These are phyloP conservation scores for Plumapathes pennacea DNA, from an alignment of 92 coral and sea anemone genomes.

Conservation along the genomic window DNA sequence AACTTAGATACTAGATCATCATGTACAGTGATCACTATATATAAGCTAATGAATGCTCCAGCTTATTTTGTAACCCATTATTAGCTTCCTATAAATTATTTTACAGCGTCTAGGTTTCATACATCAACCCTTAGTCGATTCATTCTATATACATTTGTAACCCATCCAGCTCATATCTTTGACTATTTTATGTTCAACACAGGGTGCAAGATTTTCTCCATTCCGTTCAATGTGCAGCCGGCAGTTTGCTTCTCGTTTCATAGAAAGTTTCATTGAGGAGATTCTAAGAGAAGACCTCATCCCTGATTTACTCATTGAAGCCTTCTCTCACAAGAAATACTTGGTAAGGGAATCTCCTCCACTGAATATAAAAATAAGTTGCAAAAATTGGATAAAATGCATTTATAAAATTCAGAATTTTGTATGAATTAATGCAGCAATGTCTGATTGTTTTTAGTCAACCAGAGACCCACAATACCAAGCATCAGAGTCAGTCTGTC, in stretches of 20 bases:
- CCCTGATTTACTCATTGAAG: constrained; percentile 65
- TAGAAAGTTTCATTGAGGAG: constrained; percentile 39
- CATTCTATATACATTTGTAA: neutral
- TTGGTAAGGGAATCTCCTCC: constrained; percentile 22
- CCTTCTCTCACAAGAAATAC: constrained; percentile 44
- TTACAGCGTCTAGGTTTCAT: neutral
- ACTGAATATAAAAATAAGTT: neutral
- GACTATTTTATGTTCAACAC: neutral
- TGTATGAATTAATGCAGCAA: neutral
- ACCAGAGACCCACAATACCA: constrained; percentile 52
- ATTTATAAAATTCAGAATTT: neutral
- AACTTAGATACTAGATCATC: too few species aligned
- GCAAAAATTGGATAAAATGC: neutral
- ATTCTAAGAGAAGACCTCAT: constrained; percentile 48
- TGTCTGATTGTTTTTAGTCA: constrained; percentile 15
- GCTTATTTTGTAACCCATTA: neutral
- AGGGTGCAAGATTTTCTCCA: constrained; percentile 38
- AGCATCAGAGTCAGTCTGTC: constrained; percentile 29
- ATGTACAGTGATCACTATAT: too few species aligned
- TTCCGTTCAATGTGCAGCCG: constrained; percentile 25
- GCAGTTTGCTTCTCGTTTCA: constrained; percentile 23
- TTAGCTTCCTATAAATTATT: neutral
- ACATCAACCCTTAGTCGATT: too few species aligned
- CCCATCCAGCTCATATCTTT: neutral
- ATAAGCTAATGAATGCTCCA: neutral